Conservation (phyloP, 1,140 invertebrate genomes). For the Lepeophtheirus salmonis region DNA sequence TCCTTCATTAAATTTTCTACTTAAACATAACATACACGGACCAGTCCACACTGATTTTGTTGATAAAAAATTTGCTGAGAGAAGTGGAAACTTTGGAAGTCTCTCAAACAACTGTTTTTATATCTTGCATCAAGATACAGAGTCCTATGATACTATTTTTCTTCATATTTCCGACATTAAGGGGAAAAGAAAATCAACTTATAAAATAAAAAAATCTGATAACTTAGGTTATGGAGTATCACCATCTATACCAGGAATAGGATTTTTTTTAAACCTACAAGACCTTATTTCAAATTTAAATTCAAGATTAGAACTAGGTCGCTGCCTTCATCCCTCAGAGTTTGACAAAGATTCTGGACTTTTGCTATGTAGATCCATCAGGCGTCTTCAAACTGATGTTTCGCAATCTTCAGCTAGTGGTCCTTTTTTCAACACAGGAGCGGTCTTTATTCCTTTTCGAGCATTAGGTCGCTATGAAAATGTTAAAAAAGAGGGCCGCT, state of each 20-base stretch:
- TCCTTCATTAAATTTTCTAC: not conserved
- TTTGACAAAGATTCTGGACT: conserved; percentile 8
- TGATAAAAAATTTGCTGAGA: conserved; percentile 1
- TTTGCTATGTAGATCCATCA: not conserved
- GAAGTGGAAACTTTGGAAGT: not conserved
- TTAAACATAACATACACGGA: not conserved
- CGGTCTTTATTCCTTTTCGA: not conserved
- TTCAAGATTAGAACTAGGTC: not conserved
- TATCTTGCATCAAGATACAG: not conserved
- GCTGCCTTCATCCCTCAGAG: conserved; percentile 10
- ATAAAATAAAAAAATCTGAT: not conserved
- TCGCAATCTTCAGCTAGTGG: too few relatives aligned
- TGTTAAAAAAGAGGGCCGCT: not conserved
- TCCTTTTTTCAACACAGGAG: not conserved
- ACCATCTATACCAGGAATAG: not conserved
- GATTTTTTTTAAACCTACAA: not conserved
- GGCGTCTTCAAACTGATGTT: not conserved
- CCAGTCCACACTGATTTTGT: conserved; percentile 5
- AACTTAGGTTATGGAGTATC: not conserved
- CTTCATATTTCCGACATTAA: not conserved
- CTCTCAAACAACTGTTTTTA: not conserved
- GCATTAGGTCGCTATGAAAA: not conserved
- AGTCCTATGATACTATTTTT: not conserved
- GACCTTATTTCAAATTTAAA: not conserved
- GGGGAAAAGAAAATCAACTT: not conserved